These are phyloP conservation scores for Dicyrtomina minuta DNA, from an alignment of 2,888 invertebrate genomes.

Conservation along the genomic window DNA sequence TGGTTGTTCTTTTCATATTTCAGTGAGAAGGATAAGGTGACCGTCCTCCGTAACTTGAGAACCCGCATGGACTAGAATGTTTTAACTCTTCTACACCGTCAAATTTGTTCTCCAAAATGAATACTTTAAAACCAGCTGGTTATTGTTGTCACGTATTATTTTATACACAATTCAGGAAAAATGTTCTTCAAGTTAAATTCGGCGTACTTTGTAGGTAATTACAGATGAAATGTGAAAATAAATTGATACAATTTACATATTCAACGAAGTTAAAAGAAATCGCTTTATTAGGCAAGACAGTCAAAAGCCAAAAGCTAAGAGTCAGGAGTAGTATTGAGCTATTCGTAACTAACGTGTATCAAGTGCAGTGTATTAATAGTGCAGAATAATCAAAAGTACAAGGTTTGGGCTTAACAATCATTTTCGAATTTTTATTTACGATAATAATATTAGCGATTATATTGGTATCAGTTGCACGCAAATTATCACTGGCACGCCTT, in stretches of 20 bases:
- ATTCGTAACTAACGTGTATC: too few relatives aligned
- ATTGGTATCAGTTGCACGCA: neutral
- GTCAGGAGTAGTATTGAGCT: too few relatives aligned
- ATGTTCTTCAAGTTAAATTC: neutral
- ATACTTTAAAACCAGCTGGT: neutral
- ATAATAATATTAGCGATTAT: too few relatives aligned
- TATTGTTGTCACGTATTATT: slow-evolving; percentile 3
- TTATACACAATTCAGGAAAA: slow-evolving; percentile 4
- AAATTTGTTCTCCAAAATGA: neutral
- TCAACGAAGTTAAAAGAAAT: too few relatives aligned
- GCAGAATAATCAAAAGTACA: too few relatives aligned
- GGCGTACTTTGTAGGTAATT: neutral
- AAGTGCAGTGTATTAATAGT: too few relatives aligned
- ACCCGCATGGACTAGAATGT: slow-evolving; percentile 88
- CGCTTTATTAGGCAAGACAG: too few relatives aligned
- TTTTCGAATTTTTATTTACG: too few relatives aligned
- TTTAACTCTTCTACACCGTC: neutral
- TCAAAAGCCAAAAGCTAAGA: too few relatives aligned
- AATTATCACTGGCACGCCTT: slow-evolving; percentile 19
- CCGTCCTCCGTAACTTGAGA: slow-evolving; percentile 80
- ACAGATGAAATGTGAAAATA: slow-evolving; percentile 5
- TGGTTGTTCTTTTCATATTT: too few relatives aligned
- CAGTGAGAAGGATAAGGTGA: slow-evolving; percentile 90
- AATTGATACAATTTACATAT: too few relatives aligned
- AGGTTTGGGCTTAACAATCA: too few relatives aligned